Evolutionary conservation across 2,797 vertebrate genomes (phyloP).

Genomic region (Borostomias antarcticus): DNA sequence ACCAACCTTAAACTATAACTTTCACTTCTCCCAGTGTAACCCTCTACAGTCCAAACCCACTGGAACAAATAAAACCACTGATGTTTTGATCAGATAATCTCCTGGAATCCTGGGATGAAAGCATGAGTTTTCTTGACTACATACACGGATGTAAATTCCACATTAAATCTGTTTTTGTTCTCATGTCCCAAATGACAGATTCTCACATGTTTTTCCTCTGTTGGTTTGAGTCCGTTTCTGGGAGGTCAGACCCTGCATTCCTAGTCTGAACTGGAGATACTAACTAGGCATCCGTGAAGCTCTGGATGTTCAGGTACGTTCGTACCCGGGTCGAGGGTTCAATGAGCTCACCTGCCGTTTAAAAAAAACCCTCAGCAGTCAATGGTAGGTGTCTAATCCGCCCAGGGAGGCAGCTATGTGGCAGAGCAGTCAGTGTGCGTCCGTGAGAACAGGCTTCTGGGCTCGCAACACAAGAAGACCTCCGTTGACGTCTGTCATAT

Average conservation of each 20-base stretch:
- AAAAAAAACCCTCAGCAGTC: constrained; percentile 37
- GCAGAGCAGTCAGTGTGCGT: constrained; percentile 34
- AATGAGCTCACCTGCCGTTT: no score
- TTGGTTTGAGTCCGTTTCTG: no score
- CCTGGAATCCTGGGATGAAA: constrained; percentile 17
- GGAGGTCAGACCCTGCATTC: background rate
- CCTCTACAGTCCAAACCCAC: constrained; percentile 26
- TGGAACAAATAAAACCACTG: constrained; percentile 35
- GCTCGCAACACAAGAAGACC: constrained; percentile 20
- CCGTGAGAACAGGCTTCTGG: constrained; percentile 68
- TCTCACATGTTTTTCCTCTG: no score
- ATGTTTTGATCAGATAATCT: constrained; percentile 27
- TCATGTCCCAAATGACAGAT: constrained; percentile 16
- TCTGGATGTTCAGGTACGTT: constrained; percentile 6
- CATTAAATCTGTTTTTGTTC: constrained; percentile 33
- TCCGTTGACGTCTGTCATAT: constrained; percentile 66
- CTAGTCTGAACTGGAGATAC: background rate
- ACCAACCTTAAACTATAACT: constrained; percentile 10
- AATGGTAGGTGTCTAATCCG: constrained; percentile 51
- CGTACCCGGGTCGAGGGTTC: constrained; percentile 11
- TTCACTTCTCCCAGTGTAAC: constrained; percentile 32
- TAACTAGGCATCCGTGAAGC: constrained; percentile 20
- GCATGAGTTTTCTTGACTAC: no score
- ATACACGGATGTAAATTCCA: constrained; percentile 7
- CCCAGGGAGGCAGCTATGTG: constrained; percentile 60